Evolutionary conservation across 2,797 vertebrate species (phyloP).

Genomic region (Scyliorhinus canicula): DNA sequence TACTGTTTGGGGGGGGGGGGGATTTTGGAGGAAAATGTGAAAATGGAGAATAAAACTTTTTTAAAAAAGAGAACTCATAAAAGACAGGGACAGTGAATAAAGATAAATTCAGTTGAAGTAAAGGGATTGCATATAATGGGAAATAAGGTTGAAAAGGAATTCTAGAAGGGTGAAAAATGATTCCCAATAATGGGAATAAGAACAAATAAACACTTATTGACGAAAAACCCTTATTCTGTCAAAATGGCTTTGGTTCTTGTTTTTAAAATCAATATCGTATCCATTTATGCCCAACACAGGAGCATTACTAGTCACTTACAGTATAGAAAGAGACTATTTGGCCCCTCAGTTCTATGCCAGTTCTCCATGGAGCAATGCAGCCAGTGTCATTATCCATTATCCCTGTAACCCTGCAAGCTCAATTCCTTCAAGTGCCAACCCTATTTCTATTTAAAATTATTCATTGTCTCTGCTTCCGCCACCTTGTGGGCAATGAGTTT

Average conservation of each 20-base stretch:
- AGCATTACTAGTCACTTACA: not conserved
- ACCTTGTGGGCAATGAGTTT: no score
- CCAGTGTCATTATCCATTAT: no score
- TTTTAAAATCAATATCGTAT: not conserved
- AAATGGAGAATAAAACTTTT: no score
- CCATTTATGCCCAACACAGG: not conserved
- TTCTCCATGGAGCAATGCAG: no score
- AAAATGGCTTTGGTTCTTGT: not conserved
- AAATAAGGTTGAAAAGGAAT: not conserved
- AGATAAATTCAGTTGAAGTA: not conserved
- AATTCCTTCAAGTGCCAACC: no score
- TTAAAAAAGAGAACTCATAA: not conserved
- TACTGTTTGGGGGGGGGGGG: no score
- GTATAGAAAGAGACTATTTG: no score
- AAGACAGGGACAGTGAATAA: not conserved
- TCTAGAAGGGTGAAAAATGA: not conserved
- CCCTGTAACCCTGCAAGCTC: no score
- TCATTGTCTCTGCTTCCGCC: no score
- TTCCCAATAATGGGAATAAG: not conserved
- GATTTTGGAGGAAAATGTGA: no score
- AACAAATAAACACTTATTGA: not conserved
- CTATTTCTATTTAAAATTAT: no score
- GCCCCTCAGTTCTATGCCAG: no score
- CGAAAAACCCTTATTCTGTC: not conserved
- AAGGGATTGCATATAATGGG: not conserved